Percentiles rank a stretch among this genome's conserved stretches.
phyloP scores from a whole-genome alignment of 2,113 vertebrate genomes.

The Zosterops pallidus region DNA sequence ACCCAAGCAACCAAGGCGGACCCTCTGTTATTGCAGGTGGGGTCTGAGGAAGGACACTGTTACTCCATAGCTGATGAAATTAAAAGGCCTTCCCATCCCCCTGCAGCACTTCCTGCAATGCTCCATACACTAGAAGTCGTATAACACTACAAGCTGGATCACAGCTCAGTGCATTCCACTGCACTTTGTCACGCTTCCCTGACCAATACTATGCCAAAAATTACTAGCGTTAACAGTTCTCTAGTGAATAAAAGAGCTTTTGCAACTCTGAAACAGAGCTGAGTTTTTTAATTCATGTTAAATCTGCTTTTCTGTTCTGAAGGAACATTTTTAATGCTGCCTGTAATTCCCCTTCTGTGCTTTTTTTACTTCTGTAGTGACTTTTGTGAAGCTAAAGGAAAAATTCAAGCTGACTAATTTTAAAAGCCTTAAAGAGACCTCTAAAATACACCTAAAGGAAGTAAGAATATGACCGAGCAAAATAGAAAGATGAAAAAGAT shows the following conservation, averaged over 20 bases:
- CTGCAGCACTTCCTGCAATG: neutral
- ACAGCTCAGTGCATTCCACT: conserved; percentile 55
- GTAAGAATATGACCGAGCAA: conserved; percentile 5
- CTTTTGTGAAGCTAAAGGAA: conserved; percentile 17
- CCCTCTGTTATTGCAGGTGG: neutral
- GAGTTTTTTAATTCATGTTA: conserved; percentile 52
- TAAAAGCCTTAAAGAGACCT: neutral
- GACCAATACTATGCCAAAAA: conserved; percentile 43
- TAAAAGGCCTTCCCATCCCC: neutral
- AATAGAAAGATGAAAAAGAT: neutral
- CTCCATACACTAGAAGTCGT: neutral
- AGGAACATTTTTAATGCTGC: conserved; percentile 19
- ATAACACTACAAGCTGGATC: conserved; percentile 4
- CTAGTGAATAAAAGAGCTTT: conserved; percentile 59
- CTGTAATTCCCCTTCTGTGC: neutral
- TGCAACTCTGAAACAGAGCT: conserved; percentile 54
- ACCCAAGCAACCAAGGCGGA: neutral
- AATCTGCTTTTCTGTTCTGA: conserved; percentile 40
- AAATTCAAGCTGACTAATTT: conserved; percentile 4
- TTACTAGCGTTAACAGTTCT: conserved; percentile 53
- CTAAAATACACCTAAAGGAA: neutral
- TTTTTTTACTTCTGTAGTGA: conserved; percentile 10
- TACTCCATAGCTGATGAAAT: neutral
- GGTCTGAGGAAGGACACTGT: neutral
- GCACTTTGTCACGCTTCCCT: conserved; percentile 53